Evolutionary conservation across 2,797 vertebrate genomes (phyloP), one percentile per base, ranked within the genome.

Genomic region (Alfaro cultratus): DNA sequence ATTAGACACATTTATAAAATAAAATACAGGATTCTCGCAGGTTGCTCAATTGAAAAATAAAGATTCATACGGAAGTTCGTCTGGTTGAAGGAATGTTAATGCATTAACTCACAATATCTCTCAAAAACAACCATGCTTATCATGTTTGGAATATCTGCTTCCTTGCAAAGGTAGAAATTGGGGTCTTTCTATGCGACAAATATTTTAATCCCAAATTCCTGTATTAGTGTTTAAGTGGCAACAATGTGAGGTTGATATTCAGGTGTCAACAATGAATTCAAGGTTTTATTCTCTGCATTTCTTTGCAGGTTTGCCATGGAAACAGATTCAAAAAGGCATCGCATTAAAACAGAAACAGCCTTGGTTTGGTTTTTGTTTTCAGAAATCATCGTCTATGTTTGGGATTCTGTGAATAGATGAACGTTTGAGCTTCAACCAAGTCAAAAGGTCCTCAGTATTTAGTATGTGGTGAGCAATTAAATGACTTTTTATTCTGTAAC

Each of bases 261-360:
- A 36, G 6, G 36, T 9, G 39, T 41, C 36, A 41, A n/a, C n/a
- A 57, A 18, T 75, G 23, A 43, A 57, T 57, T 43, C 23, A 43
- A 57, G 53, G 49, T n/a, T 55, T n/a, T 57, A 75, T 75, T 15
- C 51, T 55, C 34, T 41, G 8, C 3, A 39, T 57, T 57, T 57
- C 13, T 36, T 34, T 36, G 21, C 73, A 74, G 12, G 18, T 75
- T 75, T 75, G 16, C 74, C 74, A 75, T 75, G 74, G 74, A 75
- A 75, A 75, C 74, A 10, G 39, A 53, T 57, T 45, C 0, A 15
- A 43, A 57, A 75, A 75, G 74, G 39, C 16, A 18, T 43, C 1
- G 41, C 23, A 60, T 29, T 31, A 31, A 29, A 60, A 55, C 23
- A 57, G 26, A 11, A 10, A 43, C 0, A 45, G 74, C 53, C 53